phyloP scores from a whole-genome alignment of 2,797 vertebrate species.

The Gobio occitaniae region DNA sequence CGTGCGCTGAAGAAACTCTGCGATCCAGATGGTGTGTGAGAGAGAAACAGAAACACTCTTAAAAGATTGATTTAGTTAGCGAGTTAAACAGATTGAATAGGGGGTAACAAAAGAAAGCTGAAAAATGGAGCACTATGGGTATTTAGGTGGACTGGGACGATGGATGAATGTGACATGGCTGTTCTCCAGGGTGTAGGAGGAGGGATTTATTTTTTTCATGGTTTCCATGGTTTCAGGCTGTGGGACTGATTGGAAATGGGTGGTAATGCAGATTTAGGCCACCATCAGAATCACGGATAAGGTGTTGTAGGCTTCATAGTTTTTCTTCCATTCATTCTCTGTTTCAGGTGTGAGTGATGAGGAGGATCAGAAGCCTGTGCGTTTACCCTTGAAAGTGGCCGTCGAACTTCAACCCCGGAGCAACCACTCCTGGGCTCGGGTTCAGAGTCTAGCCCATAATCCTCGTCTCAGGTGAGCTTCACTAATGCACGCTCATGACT shows the following conservation, averaged over 20 bases:
- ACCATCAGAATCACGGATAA: constrained; percentile 21
- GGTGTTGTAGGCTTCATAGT: not conserved
- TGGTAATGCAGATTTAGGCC: constrained; percentile 55
- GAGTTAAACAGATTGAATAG: not conserved
- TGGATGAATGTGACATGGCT: constrained; percentile 56
- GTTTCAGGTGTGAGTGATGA: constrained; percentile 92
- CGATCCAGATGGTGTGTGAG: constrained; percentile 92
- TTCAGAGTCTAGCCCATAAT: constrained; percentile 98
- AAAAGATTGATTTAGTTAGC: not conserved
- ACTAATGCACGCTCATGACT: not conserved
- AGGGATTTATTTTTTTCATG: constrained; percentile 30
- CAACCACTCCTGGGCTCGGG: constrained; percentile 94
- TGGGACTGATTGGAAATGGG: constrained; percentile 61
- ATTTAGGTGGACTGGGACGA: constrained; percentile 52
- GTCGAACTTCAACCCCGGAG: constrained; percentile 95
- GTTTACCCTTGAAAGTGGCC: constrained; percentile 92
- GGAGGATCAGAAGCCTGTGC: constrained; percentile 97
- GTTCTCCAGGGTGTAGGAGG: constrained; percentile 65
- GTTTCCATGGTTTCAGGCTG: constrained; percentile 74
- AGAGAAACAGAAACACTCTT: constrained; percentile 20
- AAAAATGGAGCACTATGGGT: constrained; percentile 18
- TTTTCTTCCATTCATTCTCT: not conserved
- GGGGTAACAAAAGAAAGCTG: constrained; percentile 15
- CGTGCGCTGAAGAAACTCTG: constrained; percentile 97
- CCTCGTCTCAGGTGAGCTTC: constrained; percentile 90